Evolutionary conservation across 2,113 vertebrate genomes (phyloP).

Genomic region (Pavo muticus): DNA sequence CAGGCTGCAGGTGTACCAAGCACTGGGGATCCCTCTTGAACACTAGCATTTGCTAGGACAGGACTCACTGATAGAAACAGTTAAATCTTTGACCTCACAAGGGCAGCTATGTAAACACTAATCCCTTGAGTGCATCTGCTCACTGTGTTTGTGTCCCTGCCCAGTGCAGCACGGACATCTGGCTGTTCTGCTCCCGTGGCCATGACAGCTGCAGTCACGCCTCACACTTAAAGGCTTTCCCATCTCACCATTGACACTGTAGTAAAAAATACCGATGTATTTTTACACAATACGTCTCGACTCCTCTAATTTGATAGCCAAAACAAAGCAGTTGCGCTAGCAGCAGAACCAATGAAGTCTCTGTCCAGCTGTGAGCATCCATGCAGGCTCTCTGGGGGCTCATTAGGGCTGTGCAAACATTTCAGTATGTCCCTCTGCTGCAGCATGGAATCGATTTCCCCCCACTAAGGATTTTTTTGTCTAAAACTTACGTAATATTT

Average conservation of each 20-base stretch:
- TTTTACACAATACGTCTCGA: neutral
- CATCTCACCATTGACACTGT: neutral
- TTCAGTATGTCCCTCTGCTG: neutral
- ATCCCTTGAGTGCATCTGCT: slow-evolving; percentile 41
- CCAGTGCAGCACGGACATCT: neutral
- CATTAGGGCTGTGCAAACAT: neutral
- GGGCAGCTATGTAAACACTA: slow-evolving; percentile 13
- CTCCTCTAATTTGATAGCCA: neutral
- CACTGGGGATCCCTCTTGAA: neutral
- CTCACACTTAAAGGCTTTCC: neutral
- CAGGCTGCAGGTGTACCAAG: neutral
- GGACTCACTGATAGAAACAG: neutral
- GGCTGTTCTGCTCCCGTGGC: neutral
- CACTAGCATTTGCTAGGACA: rapidly evolving
- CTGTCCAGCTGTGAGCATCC: neutral
- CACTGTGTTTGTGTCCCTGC: neutral
- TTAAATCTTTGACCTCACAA: slow-evolving; percentile 45
- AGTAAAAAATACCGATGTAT: neutral
- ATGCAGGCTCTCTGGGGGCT: neutral
- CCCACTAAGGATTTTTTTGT: neutral
- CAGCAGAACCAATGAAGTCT: neutral
- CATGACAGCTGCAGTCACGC: neutral
- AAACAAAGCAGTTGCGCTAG: neutral
- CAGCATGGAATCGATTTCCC: neutral
- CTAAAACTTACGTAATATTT: neutral